Evolutionary conservation across 2,888 invertebrate species (phyloP).

Genomic region (Hoplodrina ambigua): DNA sequence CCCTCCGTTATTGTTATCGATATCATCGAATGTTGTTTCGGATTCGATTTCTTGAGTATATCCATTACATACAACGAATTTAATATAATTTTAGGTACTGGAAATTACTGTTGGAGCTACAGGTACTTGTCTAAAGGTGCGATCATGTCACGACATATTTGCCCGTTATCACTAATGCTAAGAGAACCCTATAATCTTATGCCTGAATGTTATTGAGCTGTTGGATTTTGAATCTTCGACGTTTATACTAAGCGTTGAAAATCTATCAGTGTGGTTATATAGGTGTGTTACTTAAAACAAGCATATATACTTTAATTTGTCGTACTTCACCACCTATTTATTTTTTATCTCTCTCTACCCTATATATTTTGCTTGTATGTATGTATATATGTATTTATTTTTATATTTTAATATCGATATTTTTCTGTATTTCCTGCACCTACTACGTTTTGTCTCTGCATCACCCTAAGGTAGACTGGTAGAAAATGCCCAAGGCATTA

Average conservation of each 20-base stretch:
- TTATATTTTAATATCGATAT: too few relatives aligned
- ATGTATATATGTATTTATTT: too few relatives aligned
- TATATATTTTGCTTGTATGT: too few relatives aligned
- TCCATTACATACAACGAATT: not conserved
- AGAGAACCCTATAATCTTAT: too few relatives aligned
- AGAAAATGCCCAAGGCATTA: too few relatives aligned
- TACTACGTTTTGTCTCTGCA: too few relatives aligned
- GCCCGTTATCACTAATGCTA: too few relatives aligned
- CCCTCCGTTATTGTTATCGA: conserved; percentile 67
- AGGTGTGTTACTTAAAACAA: not conserved
- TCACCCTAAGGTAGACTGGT: too few relatives aligned
- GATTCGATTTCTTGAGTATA: conserved; percentile 28
- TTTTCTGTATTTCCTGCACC: too few relatives aligned
- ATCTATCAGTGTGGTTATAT: not conserved
- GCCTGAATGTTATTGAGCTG: not conserved
- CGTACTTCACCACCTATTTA: too few relatives aligned
- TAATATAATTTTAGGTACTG: not conserved
- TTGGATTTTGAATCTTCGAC: not conserved
- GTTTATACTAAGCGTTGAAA: not conserved
- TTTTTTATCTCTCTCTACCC: too few relatives aligned
- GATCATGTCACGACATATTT: not conserved
- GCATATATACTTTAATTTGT: too few relatives aligned
- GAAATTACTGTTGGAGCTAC: not conserved
- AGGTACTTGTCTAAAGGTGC: conserved; percentile 5
- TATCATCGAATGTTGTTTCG: conserved; percentile 61